phyloP scores from a whole-genome alignment of 1,140 invertebrate species.

The Eufriesea mexicana region DNA sequence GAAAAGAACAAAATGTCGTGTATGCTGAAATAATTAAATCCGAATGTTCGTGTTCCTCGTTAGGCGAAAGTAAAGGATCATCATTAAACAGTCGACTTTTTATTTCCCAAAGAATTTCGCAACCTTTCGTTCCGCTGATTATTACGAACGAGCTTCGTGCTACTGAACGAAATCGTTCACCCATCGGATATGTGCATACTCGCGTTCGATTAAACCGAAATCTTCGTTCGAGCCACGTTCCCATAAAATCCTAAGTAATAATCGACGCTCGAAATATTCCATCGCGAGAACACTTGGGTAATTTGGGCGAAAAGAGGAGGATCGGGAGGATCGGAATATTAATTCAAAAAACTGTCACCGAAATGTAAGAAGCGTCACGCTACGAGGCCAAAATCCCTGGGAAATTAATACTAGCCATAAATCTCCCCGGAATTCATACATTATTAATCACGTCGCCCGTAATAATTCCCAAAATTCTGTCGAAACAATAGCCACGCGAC shows the following conservation, averaged over 20 bases:
- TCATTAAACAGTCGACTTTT: not conserved
- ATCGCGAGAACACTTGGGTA: too few species aligned
- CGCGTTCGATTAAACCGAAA: not conserved
- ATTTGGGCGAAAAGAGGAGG: too few species aligned
- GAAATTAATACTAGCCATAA: not conserved
- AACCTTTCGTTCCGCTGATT: too few species aligned
- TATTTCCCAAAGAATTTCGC: not conserved
- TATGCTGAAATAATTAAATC: not conserved
- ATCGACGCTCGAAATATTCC: not conserved
- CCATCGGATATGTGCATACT: too few species aligned
- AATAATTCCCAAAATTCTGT: not conserved
- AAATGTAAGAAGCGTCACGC: not conserved
- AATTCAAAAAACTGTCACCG: not conserved
- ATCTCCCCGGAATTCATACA: not conserved
- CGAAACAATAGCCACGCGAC: not conserved
- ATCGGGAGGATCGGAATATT: not conserved
- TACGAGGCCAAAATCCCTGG: too few species aligned
- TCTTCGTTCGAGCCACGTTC: too few species aligned
- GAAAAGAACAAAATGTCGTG: not conserved
- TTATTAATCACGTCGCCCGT: not conserved
- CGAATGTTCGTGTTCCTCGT: not conserved
- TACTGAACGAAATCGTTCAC: not conserved
- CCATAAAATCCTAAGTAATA: not conserved
- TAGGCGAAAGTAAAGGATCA: not conserved
- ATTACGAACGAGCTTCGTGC: not conserved